Conservation (phyloP, 2,797 vertebrate species). For the Eleutherodactylus coqui region DNA sequence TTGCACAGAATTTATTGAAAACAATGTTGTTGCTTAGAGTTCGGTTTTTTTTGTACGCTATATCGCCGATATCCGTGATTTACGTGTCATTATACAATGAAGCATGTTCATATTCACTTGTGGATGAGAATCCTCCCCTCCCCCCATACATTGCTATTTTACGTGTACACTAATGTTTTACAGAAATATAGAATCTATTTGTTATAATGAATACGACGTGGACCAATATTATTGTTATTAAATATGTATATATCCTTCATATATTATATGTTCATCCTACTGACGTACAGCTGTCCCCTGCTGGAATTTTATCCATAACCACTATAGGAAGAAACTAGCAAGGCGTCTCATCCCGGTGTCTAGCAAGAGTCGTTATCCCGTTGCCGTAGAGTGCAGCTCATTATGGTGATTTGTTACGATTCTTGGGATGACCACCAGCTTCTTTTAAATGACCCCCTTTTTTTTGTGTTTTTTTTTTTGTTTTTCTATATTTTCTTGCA, state of each 20-base stretch:
- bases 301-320: constrained; percentile 77
- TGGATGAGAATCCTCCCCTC: background rate
- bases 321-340: constrained; percentile 68
- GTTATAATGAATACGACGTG: constrained; percentile 78
- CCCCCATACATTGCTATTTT: constrained; percentile 49
- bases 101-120: constrained; percentile 10
- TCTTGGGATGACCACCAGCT: background rate
- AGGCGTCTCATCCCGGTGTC: background rate
- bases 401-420: constrained; percentile 68
- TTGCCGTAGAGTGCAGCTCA: background rate
- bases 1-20: background rate
- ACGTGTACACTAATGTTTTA: constrained; percentile 78
- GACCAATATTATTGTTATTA: constrained; percentile 76
- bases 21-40: too few relatives aligned
- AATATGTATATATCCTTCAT: constrained; percentile 76
- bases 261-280: constrained; percentile 74
- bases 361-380: background rate
- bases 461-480: constrained; percentile 54
- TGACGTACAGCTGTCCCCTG: constrained; percentile 75
- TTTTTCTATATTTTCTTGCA: constrained; percentile 81
- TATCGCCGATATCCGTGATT: background rate
- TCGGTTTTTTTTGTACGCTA: too few relatives aligned
- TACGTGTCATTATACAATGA: constrained; percentile 30
- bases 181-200: constrained; percentile 77
- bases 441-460: constrained; percentile 78